phyloP scores from a whole-genome alignment of 2,888 invertebrate genomes.

The Drosophila picticornis region DNA sequence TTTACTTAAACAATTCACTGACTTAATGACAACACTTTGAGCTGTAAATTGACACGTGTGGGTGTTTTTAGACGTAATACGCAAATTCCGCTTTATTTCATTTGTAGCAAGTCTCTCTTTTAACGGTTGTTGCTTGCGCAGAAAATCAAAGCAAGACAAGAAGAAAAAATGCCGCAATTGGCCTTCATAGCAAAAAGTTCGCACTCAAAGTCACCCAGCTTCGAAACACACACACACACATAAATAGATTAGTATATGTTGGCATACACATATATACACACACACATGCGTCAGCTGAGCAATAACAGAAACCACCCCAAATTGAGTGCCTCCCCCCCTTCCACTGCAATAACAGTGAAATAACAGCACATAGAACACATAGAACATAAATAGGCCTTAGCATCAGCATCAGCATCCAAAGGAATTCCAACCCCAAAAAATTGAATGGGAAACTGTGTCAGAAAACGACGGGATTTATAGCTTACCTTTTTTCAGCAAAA shows the following conservation, averaged over 20 bases:
- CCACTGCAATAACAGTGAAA: slow-evolving; percentile 22
- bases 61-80: slow-evolving; percentile 1
- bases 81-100: slow-evolving; percentile 10
- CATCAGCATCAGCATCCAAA: slow-evolving; percentile 43
- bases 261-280: slow-evolving; percentile 2
- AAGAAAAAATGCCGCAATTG: slow-evolving; percentile 33
- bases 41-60: background rate
- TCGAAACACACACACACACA: slow-evolving; percentile 8
- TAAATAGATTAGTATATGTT: background rate
- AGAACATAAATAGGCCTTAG: slow-evolving; percentile 4
- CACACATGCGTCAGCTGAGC: slow-evolving; percentile 49
- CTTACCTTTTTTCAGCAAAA: slow-evolving; percentile 52
- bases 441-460: slow-evolving; percentile 66
- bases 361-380: slow-evolving; percentile 35
- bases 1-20: background rate
- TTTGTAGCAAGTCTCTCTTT: slow-evolving; percentile 9
- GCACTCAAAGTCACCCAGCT: slow-evolving; percentile 35
- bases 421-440: slow-evolving; percentile 61
- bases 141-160: background rate
- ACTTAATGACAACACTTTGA: background rate
- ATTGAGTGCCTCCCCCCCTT: slow-evolving; percentile 15
- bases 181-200: slow-evolving; percentile 50
- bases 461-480: slow-evolving; percentile 49
- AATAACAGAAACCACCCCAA: slow-evolving; percentile 58
- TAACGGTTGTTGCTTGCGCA: slow-evolving; percentile 37